Evolutionary conservation across 1,140 invertebrate genomes (phyloP).

Genomic region (Sinella curviseta): DNA sequence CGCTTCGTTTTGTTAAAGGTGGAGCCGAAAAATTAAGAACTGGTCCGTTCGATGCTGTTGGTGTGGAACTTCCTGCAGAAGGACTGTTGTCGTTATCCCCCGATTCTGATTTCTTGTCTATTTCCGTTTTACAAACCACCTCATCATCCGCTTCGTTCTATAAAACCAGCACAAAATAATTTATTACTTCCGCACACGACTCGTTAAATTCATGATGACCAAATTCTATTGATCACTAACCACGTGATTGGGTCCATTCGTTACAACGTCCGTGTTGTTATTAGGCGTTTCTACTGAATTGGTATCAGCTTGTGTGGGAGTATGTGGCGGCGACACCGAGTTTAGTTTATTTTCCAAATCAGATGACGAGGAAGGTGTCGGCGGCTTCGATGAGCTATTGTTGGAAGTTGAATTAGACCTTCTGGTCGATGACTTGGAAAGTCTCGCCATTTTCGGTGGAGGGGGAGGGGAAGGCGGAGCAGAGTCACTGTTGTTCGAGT

Average conservation of each 20-base stretch:
- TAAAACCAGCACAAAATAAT: conserved; percentile 2
- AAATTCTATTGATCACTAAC: neutral
- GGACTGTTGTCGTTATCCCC: neutral
- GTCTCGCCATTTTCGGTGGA: conserved; percentile 18
- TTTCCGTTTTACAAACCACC: neutral
- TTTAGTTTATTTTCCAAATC: neutral
- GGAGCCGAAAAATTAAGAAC: conserved; percentile 35
- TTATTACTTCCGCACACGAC: neutral
- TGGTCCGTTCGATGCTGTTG: conserved; percentile 30
- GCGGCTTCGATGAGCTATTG: neutral
- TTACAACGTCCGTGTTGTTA: neutral
- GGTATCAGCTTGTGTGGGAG: neutral
- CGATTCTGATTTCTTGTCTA: neutral
- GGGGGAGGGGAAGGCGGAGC: conserved; percentile 4
- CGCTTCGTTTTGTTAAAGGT: conserved; percentile 65
- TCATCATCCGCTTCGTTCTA: conserved; percentile 15
- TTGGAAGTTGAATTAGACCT: neutral
- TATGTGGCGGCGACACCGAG: neutral
- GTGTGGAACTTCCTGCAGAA: neutral
- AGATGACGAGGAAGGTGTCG: neutral
- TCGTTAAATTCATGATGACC: neutral
- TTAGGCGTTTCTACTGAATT: neutral
- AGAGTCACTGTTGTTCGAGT: conserved; percentile 21
- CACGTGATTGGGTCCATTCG: conserved; percentile 15
- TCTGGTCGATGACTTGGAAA: neutral